Conservation (phyloP, 1,140 invertebrate genomes). For the Brachionus rotundiformis region DNA sequence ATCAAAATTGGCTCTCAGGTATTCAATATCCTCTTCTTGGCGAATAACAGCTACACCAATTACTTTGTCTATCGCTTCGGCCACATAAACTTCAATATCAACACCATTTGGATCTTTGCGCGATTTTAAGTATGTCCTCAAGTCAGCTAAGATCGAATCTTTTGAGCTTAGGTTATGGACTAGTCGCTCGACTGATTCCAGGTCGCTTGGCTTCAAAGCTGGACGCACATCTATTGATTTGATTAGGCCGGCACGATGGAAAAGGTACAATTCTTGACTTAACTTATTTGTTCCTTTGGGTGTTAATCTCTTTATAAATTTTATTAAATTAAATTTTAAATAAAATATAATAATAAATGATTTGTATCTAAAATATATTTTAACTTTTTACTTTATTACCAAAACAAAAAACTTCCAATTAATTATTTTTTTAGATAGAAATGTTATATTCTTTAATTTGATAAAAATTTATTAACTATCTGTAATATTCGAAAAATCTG, state of each 20-base stretch:
- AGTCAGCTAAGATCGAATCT: conserved; percentile 55
- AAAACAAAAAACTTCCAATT: no score
- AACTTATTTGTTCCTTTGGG: conserved; percentile 66
- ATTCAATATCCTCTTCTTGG: conserved; percentile 64
- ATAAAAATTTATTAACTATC: no score
- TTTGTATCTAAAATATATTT: no score
- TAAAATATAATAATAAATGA: no score
- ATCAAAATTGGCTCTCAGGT: conserved; percentile 66
- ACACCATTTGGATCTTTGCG: conserved; percentile 57
- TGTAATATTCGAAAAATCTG: no score
- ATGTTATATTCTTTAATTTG: no score
- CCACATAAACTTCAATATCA: conserved; percentile 63
- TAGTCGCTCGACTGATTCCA: conserved; percentile 54
- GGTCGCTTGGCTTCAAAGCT: conserved; percentile 53
- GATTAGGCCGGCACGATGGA: conserved; percentile 68
- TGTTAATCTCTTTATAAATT: conserved; percentile 65
- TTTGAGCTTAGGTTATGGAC: conserved; percentile 54
- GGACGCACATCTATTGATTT: conserved; percentile 57
- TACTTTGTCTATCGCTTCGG: conserved; percentile 63
- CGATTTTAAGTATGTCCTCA: conserved; percentile 53
- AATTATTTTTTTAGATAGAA: no score
- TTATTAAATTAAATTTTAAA: no score
- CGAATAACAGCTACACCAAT: conserved; percentile 63
- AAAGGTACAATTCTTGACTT: conserved; percentile 70
- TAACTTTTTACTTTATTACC: no score